phyloP scores from a whole-genome alignment of 2,113 vertebrate genomes.

The Gasterosteus aculeatus region DNA sequence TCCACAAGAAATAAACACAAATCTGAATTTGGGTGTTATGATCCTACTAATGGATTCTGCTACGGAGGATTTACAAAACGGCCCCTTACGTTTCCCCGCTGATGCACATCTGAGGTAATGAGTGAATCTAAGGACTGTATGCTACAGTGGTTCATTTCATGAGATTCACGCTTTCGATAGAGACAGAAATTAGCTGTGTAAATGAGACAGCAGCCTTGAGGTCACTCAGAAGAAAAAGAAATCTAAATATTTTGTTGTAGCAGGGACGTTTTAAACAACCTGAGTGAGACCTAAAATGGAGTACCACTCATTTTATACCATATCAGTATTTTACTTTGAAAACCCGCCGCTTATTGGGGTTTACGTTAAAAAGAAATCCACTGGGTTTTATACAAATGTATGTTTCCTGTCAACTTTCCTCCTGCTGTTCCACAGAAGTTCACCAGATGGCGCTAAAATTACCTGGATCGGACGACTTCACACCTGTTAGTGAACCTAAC shows the following conservation, averaged over 20 bases:
- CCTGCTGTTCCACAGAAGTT: background rate
- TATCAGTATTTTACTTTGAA: background rate
- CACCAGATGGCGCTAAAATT: conserved; percentile 46
- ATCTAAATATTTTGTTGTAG: no score
- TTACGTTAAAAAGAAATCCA: no score
- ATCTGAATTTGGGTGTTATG: background rate
- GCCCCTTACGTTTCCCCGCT: no score
- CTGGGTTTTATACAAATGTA: background rate
- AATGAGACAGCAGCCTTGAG: background rate
- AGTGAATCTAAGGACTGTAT: background rate
- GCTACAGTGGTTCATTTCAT: background rate
- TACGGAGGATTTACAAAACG: no score
- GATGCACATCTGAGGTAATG: background rate
- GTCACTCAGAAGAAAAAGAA: no score
- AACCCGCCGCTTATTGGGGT: background rate
- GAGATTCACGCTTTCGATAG: background rate
- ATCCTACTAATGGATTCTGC: no score
- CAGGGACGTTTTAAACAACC: background rate
- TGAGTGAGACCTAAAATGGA: background rate
- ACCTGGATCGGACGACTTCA: background rate
- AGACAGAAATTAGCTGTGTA: background rate
- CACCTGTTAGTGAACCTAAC: background rate
- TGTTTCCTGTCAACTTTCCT: background rate
- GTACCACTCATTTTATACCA: background rate
- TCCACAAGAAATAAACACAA: background rate